Conservation (phyloP, 2,888 invertebrate genomes). For the Ypsolopha sequella region DNA sequence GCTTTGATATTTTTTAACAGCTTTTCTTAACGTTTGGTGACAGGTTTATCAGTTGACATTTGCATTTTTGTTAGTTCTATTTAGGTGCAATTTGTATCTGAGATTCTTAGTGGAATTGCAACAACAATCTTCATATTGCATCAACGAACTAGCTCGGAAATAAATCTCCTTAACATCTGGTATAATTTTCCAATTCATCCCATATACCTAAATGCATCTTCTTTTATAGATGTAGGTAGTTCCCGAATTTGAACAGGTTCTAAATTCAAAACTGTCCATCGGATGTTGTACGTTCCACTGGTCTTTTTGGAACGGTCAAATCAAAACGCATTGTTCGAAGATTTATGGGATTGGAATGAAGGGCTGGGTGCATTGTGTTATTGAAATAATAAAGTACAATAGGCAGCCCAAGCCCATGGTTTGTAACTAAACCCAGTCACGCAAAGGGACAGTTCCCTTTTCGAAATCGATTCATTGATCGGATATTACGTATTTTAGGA, state of each 20-base stretch:
- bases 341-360: conserved; percentile 35
- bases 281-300: no score
- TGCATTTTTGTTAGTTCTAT: neutral
- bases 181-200: no score
- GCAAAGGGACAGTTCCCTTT: neutral
- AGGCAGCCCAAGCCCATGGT: conserved; percentile 20
- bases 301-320: conserved; percentile 13
- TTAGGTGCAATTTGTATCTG: neutral
- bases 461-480: neutral
- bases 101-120: no score
- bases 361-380: conserved; percentile 34
- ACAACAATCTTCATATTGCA: no score
- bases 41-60: neutral
- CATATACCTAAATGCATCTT: no score
- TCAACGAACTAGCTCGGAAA: no score
- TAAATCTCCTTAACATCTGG: no score
- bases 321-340: conserved; percentile 30
- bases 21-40: neutral
- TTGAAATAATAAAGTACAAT: conserved; percentile 37
- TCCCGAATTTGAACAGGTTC: no score
- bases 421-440: neutral
- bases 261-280: no score
- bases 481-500: neutral
- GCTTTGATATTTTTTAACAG: neutral
- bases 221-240: no score